Evolutionary conservation across 2,888 invertebrate species (phyloP).

Genomic region (Andrena chrysosceles): DNA sequence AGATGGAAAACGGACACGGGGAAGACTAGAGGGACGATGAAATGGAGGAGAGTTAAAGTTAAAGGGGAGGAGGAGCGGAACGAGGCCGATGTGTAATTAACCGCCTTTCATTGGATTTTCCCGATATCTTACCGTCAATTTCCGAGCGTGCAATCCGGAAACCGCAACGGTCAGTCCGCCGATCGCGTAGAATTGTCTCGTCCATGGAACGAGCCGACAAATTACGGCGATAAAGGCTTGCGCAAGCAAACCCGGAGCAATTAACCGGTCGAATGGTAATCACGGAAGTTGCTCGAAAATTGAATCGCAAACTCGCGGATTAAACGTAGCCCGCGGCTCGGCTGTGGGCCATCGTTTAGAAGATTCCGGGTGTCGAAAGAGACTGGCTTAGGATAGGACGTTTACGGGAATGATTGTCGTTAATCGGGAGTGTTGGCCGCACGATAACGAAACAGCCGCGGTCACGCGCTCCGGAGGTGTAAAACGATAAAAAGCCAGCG

Average conservation of each 20-base stretch:
- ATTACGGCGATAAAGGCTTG: constrained; percentile 56
- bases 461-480: not conserved
- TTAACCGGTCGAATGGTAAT: constrained; percentile 54
- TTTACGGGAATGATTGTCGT: constrained; percentile 26
- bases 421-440: constrained; percentile 16
- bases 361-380: not conserved
- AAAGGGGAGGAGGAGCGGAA: constrained; percentile 45
- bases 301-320: constrained; percentile 44
- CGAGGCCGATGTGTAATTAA: constrained; percentile 76
- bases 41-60: constrained; percentile 13
- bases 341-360: not conserved
- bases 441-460: constrained; percentile 37
- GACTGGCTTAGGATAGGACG: not conserved
- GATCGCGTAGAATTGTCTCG: constrained; percentile 58
- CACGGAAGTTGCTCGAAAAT: constrained; percentile 38
- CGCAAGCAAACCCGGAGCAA: constrained; percentile 39
- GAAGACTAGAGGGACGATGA: not conserved
- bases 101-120: constrained; percentile 77
- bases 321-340: constrained; percentile 4
- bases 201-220: constrained; percentile 59
- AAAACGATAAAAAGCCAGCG: constrained; percentile 33
- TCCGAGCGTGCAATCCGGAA: constrained; percentile 75
- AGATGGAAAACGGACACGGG: not conserved
- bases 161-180: constrained; percentile 57
- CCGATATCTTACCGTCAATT: constrained; percentile 73